Base-by-base conservation (phyloP, 2,113 vertebrate genomes). In the Platichthys flesus region DNA sequence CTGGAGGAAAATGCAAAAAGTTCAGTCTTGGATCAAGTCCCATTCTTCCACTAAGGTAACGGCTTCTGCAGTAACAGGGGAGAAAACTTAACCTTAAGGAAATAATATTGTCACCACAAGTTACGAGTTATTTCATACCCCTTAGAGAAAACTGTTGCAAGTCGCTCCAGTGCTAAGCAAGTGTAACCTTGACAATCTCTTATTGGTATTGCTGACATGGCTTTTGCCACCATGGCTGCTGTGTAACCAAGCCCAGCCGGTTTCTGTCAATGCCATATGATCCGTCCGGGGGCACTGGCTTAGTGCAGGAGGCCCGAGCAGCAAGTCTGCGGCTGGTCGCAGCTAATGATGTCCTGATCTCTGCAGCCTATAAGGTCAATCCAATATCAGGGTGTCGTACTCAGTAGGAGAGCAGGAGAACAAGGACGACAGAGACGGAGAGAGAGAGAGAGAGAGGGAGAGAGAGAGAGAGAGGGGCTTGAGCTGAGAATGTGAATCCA, bases 261-360 rank as follows among this genome's bases (percentile, higher is more conserved):
- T 85, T 82, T 88, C 83, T 84, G 85, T 91, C 87, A 74, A 56
- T 67, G 87, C 89, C 75, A 74, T 84, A 82, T 80, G 80, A 93
- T 89, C 89, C 65, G 31, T 82, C 84, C 58, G 20, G 71, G 71
- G 60, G 73, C 71, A 28, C 73, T 42, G 81, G 79, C 84, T 82
- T 73, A 85, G 82, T 67, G 78, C 73, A 73, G 70, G 68, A 79
- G 83, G 71, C 70, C 81, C n/a, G 67, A 88, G 78, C 82, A 59
- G 74, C 81, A 72, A 79, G 83, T 89, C 85, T 85, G 88, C 1
- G 61, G 74, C 74, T 69, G 72, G 79, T 76, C 52, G 16, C 78
- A 69, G 78, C 88, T 88, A 93, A 93, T 92, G 85, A 92, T 88
- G 89, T 90, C 89, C 74, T 67, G 82, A 88, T 85, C 90, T 76